These are phyloP conservation scores for Nerophis ophidion DNA, from an alignment of 2,113 vertebrate genomes.

Conservation along the genomic window DNA sequence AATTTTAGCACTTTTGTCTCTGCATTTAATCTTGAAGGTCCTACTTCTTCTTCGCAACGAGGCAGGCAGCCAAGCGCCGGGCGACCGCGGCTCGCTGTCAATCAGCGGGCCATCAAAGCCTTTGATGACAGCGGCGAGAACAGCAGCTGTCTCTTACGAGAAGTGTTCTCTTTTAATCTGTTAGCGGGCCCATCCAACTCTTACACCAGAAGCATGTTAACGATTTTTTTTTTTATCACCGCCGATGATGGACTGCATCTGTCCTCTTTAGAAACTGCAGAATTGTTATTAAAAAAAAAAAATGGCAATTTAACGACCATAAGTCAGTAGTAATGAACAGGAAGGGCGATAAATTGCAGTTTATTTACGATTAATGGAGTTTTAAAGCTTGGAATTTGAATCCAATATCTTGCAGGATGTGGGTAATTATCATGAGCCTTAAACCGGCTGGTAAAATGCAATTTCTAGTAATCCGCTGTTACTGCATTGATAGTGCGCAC, in stretches of 20 bases:
- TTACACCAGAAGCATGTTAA: background rate
- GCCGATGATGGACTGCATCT: slow-evolving; percentile 30
- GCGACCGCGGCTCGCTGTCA: slow-evolving; percentile 57
- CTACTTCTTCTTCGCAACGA: slow-evolving; percentile 28
- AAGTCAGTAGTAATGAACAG: slow-evolving; percentile 11
- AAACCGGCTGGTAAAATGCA: background rate
- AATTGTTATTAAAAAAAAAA: background rate
- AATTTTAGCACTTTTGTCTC: slow-evolving; percentile 19
- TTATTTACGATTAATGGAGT: background rate
- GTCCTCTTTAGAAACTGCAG: slow-evolving; percentile 12
- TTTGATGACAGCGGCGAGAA: slow-evolving; percentile 67
- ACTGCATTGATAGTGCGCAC: slow-evolving; percentile 4
- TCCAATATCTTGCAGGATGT: background rate
- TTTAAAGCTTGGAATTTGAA: background rate
- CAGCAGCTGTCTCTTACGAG: slow-evolving; percentile 68
- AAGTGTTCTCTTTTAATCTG: slow-evolving; percentile 67
- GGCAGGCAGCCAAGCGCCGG: slow-evolving; percentile 50
- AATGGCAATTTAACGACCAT: background rate
- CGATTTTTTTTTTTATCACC: slow-evolving; percentile 31
- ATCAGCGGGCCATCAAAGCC: slow-evolving; percentile 67
- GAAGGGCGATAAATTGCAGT: background rate
- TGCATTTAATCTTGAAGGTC: slow-evolving; percentile 16
- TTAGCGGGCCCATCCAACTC: slow-evolving; percentile 52
- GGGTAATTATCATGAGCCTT: slow-evolving; percentile 1
- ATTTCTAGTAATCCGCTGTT: slow-evolving; percentile 7